Evolutionary conservation across 53 echinoderm and acorn worm species (phyloP).

Genomic region (Stichopus horrens): DNA sequence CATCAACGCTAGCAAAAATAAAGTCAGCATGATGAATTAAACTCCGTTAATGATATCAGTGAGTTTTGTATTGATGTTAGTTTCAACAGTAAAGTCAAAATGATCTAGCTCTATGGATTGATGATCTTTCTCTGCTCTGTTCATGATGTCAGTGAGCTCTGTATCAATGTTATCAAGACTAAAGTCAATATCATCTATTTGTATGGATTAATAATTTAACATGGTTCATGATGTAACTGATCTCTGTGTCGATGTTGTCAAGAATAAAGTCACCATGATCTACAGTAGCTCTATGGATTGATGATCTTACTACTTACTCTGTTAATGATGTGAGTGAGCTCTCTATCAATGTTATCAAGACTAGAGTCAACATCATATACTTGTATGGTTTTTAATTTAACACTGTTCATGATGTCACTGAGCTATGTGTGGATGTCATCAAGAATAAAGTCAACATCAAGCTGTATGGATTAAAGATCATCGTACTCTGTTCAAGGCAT

Average conservation of each 20-base stretch:
- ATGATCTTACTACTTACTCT: constrained; percentile 16
- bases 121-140: constrained; percentile 54
- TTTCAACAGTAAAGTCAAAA: constrained; percentile 77
- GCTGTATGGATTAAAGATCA: constrained; percentile 65
- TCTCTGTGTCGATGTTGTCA: constrained; percentile 93
- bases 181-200: constrained; percentile 89
- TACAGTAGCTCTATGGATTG: constrained; percentile 66
- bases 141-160: constrained; percentile 87
- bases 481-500: too few species aligned
- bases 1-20: too few species aligned
- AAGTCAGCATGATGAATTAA: too few species aligned
- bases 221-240: too few species aligned
- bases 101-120: constrained; percentile 74
- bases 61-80: constrained; percentile 76
- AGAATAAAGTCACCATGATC: constrained; percentile 94
- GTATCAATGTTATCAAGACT: constrained; percentile 96
- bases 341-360: too few species aligned
- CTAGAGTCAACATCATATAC: too few species aligned
- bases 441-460: constrained; percentile 92
- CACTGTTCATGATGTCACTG: too few species aligned
- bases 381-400: too few species aligned
- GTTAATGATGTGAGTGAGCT: too few species aligned
- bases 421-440: too few species aligned
- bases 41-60: constrained; percentile 41
- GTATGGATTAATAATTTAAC: too few species aligned